These are phyloP conservation scores for Mesembrinibis cayennensis DNA, from an alignment of 2,113 vertebrate genomes.

Conservation along the genomic window DNA sequence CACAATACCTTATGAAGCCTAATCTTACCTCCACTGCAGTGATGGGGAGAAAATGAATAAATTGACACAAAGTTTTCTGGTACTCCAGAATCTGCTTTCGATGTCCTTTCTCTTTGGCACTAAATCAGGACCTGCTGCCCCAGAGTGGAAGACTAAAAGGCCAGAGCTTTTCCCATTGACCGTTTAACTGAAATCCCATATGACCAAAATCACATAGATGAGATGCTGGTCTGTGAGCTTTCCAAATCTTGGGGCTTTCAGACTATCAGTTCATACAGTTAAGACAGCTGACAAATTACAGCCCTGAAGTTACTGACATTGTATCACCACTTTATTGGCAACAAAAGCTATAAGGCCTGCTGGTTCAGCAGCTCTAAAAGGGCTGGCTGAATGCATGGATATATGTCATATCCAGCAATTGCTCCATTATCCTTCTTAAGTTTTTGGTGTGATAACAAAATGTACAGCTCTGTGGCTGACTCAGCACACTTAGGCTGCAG, in stretches of 20 bases:
- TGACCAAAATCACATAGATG: neutral
- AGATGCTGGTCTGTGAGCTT: neutral
- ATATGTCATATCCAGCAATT: neutral
- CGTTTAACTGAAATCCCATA: neutral
- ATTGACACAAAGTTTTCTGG: neutral
- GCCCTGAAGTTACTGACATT: neutral
- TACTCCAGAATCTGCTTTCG: neutral
- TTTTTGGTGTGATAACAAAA: neutral
- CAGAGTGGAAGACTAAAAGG: neutral
- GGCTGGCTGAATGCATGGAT: neutral
- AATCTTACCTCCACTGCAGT: neutral
- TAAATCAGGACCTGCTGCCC: neutral
- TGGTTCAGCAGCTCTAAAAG: neutral
- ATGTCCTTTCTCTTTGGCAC: neutral
- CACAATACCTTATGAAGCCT: neutral
- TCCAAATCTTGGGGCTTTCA: neutral
- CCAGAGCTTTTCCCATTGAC: neutral
- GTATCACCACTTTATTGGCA: neutral
- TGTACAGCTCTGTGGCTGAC: neutral
- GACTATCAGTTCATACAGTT: neutral
- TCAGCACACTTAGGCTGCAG: neutral
- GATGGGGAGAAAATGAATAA: neutral
- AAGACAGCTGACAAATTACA: neutral
- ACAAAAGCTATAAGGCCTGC: neutral
- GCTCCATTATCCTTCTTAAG: neutral